phyloP scores from a whole-genome alignment of 2,888 invertebrate species.

The Dastarcus helophoroides region DNA sequence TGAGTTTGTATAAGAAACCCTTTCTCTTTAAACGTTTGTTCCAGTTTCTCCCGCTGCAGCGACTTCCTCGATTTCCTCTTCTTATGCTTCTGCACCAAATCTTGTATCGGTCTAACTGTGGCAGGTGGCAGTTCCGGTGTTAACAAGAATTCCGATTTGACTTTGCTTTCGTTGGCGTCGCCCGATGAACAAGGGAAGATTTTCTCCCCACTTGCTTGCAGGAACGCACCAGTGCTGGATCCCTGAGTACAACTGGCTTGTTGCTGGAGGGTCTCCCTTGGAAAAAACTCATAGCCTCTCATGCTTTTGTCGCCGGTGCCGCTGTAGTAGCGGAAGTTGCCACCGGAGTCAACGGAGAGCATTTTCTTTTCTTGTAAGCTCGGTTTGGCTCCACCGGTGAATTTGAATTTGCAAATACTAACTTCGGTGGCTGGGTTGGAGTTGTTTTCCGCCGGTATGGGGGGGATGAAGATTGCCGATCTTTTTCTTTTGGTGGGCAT shows the following conservation, averaged over 20 bases:
- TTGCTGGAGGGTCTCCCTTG: constrained; percentile 57
- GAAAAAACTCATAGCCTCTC: constrained; percentile 65
- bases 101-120: constrained; percentile 19
- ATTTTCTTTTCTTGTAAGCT: constrained; percentile 85
- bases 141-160: constrained; percentile 29
- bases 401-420: constrained; percentile 82
- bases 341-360: constrained; percentile 80
- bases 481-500: constrained; percentile 60
- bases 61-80: constrained; percentile 72
- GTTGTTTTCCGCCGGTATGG: constrained; percentile 62
- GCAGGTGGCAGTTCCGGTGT: constrained; percentile 27
- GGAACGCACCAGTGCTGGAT: constrained; percentile 41
- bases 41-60: constrained; percentile 75
- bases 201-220: constrained; percentile 44
- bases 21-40: constrained; percentile 86
- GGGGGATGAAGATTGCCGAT: constrained; percentile 75
- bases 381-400: constrained; percentile 83
- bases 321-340: constrained; percentile 74
- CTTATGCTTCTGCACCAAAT: constrained; percentile 33
- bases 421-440: constrained; percentile 70
- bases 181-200: constrained; percentile 33
- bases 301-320: constrained; percentile 74
- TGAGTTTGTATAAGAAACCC: constrained; percentile 89
- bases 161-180: constrained; percentile 27
- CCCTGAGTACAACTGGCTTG: constrained; percentile 43